A percentile compares a stretch with the other conserved stretches of the same genome.
Evolutionary conservation across 2,797 vertebrate species (phyloP).

Genomic region (Pangasius larnaudii): DNA sequence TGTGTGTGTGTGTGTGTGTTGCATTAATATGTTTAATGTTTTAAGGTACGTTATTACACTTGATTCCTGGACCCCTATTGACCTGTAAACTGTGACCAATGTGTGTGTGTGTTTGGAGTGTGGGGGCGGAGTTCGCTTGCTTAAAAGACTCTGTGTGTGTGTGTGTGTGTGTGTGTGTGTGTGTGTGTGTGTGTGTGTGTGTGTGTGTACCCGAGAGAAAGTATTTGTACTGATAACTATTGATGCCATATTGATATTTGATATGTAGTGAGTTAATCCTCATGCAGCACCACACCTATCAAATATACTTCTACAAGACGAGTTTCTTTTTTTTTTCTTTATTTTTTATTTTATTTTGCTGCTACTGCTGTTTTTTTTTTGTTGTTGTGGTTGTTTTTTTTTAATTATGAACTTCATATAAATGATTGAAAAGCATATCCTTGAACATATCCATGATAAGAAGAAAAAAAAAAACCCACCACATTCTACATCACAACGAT

Average conservation of each 20-base stretch:
- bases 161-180: conserved; percentile 19
- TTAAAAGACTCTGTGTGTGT: neutral
- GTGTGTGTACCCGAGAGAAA: conserved; percentile 30
- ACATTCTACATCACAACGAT: conserved; percentile 68
- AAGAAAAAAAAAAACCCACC: conserved; percentile 27
- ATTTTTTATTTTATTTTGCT: conserved; percentile 74
- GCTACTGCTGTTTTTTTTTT: conserved; percentile 73
- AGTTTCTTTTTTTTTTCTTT: conserved; percentile 43
- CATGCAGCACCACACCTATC: conserved; percentile 49
- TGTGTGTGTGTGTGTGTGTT: conserved; percentile 55
- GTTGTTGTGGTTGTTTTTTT: conserved; percentile 64
- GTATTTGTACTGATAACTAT: conserved; percentile 71
- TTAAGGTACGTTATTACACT: conserved; percentile 80
- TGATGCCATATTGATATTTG: conserved; percentile 80
- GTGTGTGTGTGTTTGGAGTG: conserved; percentile 56
- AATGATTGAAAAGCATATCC: conserved; percentile 55
- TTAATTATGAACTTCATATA: conserved; percentile 65
- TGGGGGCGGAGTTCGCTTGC: conserved; percentile 53
- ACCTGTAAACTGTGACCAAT: conserved; percentile 79
- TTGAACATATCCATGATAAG: conserved; percentile 54
- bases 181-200: conserved; percentile 50
- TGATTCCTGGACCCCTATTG: conserved; percentile 76
- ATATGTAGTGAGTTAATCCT: conserved; percentile 75
- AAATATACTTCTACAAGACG: conserved; percentile 71
- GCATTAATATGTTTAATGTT: conserved; percentile 74